Conservation (phyloP, 2,113 vertebrate genomes). For the Lipophrys pholis region DNA sequence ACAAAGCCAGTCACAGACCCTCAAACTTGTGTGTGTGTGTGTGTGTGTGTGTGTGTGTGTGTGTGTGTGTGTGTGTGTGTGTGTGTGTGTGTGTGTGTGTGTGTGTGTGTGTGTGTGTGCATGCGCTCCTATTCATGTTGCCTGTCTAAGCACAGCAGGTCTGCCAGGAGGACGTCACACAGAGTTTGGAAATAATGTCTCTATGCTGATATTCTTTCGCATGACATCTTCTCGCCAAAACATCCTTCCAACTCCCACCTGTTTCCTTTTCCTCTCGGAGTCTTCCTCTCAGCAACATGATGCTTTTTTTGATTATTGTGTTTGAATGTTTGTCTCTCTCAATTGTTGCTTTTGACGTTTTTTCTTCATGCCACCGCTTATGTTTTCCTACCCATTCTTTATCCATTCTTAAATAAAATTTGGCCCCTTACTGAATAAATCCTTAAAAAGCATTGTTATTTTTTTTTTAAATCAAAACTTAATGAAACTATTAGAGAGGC, state of each 20-base stretch:
- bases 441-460: not conserved
- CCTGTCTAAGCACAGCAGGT: slow-evolving; percentile 30
- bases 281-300: slow-evolving; percentile 8
- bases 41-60: not conserved
- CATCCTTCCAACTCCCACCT: slow-evolving; percentile 1
- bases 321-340: not conserved
- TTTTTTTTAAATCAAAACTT: not conserved
- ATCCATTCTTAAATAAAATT: not conserved
- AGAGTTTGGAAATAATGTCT: slow-evolving; percentile 57
- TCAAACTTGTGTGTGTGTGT: not conserved
- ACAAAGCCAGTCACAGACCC: not conserved
- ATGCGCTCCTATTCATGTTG: not conserved
- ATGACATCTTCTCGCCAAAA: slow-evolving; percentile 42
- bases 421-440: too few species aligned
- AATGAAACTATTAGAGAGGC: too few species aligned
- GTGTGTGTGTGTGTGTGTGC: not conserved
- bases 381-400: not conserved
- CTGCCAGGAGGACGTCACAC: slow-evolving; percentile 43
- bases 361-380: not conserved
- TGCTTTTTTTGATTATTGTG: not conserved
- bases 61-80: not conserved
- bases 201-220: slow-evolving; percentile 46
- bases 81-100: not conserved
- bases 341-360: not conserved
- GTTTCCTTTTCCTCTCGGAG: not conserved